A percentile compares a stretch with the other conserved stretches of the same genome.
These are phyloP conservation scores for Micropterix aruncella DNA, from an alignment of 2,888 invertebrate species.

Conservation along the genomic window DNA sequence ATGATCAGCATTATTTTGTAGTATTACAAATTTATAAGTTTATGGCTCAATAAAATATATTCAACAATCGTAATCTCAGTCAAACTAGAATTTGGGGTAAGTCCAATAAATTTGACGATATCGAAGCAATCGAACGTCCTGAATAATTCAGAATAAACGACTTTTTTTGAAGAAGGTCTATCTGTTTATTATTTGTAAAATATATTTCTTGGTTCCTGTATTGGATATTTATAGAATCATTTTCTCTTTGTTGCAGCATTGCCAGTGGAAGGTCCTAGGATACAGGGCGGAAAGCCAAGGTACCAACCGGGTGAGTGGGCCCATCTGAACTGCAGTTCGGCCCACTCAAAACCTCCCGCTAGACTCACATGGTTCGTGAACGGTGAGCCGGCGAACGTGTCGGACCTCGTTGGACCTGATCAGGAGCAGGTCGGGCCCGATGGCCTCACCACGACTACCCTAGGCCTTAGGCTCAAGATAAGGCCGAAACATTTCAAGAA, in stretches of 20 bases:
- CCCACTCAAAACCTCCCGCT: slow-evolving; percentile 44
- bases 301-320: slow-evolving; percentile 46
- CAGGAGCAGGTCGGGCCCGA: slow-evolving; percentile 35
- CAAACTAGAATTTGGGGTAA: too few species aligned
- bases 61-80: too few species aligned
- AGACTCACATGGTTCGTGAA: slow-evolving; percentile 46
- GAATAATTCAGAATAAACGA: too few species aligned
- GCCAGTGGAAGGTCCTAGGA: slow-evolving; percentile 44
- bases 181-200: too few species aligned
- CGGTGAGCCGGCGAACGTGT: slow-evolving; percentile 32
- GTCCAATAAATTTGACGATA: too few species aligned
- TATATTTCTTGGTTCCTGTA: too few species aligned
- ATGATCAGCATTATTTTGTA: too few species aligned
- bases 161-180: too few species aligned
- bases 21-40: too few species aligned
- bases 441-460: slow-evolving; percentile 49
- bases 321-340: slow-evolving; percentile 46
- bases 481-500: slow-evolving; percentile 52
- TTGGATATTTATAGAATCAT: too few species aligned
- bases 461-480: slow-evolving; percentile 55
- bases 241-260: slow-evolving; percentile 27
- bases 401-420: slow-evolving; percentile 31
- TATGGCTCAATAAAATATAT: too few species aligned
- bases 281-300: slow-evolving; percentile 39
- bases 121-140: too few species aligned